These are phyloP conservation scores for Aulostomus chinensis DNA, from an alignment of 2,797 vertebrate species.

Conservation along the genomic window DNA sequence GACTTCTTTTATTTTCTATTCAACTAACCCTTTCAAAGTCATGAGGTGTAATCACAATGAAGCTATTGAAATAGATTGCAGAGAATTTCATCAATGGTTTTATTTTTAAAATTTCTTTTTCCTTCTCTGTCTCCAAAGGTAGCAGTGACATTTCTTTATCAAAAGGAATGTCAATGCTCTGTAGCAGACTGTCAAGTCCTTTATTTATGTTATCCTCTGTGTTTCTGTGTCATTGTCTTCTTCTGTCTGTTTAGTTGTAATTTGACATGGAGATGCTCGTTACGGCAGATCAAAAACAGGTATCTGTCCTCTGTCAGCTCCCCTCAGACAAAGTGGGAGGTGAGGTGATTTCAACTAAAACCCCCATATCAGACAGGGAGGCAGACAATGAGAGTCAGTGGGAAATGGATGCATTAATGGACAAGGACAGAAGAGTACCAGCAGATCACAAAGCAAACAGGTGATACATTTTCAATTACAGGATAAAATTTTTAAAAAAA, in stretches of 20 bases:
- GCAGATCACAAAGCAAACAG: too few relatives aligned
- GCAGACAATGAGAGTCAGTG: slow-evolving; percentile 17
- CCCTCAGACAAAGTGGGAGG: slow-evolving; percentile 54
- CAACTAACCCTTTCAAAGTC: slow-evolving; percentile 12
- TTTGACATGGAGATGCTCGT: slow-evolving; percentile 81
- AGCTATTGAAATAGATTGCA: slow-evolving; percentile 53
- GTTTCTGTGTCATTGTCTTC: slow-evolving; percentile 49
- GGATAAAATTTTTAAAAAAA: too few relatives aligned
- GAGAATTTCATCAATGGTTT: slow-evolving; percentile 66
- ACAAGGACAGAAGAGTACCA: too few relatives aligned
- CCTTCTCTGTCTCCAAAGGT: slow-evolving; percentile 42
- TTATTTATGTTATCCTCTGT: slow-evolving; percentile 50
- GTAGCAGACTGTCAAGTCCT: slow-evolving; percentile 34
- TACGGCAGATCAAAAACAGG: slow-evolving; percentile 82
- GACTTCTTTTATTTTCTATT: background rate
- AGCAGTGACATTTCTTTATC: slow-evolving; percentile 58
- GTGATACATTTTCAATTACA: too few relatives aligned
- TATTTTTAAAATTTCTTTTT: slow-evolving; percentile 38
- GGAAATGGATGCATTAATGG: slow-evolving; percentile 21
- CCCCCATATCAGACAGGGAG: slow-evolving; percentile 35
- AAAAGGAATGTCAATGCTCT: slow-evolving; percentile 56
- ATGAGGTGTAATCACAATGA: slow-evolving; percentile 31
- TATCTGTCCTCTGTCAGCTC: slow-evolving; percentile 66
- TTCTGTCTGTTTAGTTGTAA: slow-evolving; percentile 67
- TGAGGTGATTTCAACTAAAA: slow-evolving; percentile 47